phyloP scores from a whole-genome alignment of 1,140 invertebrate species.

The Pseudomyrmex gracilis region DNA sequence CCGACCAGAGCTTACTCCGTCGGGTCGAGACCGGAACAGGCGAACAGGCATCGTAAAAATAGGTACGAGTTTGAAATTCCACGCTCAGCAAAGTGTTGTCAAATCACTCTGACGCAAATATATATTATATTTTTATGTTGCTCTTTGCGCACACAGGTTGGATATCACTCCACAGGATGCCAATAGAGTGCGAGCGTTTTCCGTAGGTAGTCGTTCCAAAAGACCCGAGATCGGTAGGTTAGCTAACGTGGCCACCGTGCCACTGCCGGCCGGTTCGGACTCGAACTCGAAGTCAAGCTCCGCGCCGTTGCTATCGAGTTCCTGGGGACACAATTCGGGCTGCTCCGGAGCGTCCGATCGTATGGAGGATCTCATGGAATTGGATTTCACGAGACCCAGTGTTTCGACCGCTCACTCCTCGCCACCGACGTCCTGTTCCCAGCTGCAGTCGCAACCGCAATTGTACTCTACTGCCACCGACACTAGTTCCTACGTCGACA shows the following conservation, averaged over 20 bases:
- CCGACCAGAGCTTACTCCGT: conserved; percentile 94
- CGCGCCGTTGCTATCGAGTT: conserved; percentile 82
- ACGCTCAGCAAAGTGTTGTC: not conserved
- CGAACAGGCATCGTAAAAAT: conserved; percentile 83
- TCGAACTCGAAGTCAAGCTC: conserved; percentile 83
- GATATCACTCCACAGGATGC: conserved; percentile 82
- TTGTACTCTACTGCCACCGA: conserved; percentile 83
- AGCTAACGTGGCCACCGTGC: conserved; percentile 86
- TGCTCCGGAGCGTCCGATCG: conserved; percentile 85
- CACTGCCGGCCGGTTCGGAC: conserved; percentile 82
- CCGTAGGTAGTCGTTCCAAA: conserved; percentile 89
- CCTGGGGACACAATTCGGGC: conserved; percentile 87
- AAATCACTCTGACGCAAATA: too few species aligned
- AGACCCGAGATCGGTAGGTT: conserved; percentile 83
- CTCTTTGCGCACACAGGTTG: conserved; percentile 73
- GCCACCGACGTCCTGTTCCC: conserved; percentile 78
- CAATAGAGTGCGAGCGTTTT: conserved; percentile 88
- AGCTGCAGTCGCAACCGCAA: conserved; percentile 77
- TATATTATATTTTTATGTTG: conserved; percentile 16
- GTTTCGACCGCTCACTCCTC: conserved; percentile 77
- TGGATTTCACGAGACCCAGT: conserved; percentile 89
- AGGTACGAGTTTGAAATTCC: conserved; percentile 68
- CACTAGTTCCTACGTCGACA: conserved; percentile 87
- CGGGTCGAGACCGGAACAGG: conserved; percentile 90
- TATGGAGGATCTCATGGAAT: conserved; percentile 92